A percentile compares a stretch with the other conserved stretches of the same genome.
phyloP scores from a whole-genome alignment of 2,888 invertebrate species.

The Hyles lineata region DNA sequence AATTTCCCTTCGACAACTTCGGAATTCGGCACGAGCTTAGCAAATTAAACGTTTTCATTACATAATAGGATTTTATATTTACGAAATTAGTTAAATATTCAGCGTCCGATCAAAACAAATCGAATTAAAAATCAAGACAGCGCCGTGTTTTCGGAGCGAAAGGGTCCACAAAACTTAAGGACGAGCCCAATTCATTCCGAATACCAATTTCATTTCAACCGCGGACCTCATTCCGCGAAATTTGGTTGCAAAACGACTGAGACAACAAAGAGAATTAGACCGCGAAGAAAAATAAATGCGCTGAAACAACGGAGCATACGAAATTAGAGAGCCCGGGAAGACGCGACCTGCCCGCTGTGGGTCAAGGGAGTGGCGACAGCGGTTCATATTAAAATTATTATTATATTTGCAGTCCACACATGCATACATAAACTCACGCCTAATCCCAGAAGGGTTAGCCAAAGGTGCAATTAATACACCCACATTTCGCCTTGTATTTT shows the following conservation, averaged over 20 bases:
- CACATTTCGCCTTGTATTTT: too few species aligned
- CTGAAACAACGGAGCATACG: constrained; percentile 78
- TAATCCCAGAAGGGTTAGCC: too few species aligned
- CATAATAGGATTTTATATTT: constrained; percentile 32
- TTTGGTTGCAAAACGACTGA: constrained; percentile 82
- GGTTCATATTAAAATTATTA: constrained; percentile 26
- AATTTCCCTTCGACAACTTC: constrained; percentile 2
- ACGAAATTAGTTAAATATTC: constrained; percentile 58
- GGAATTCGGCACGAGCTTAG: neutral
- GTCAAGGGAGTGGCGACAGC: neutral
- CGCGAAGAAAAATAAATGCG: constrained; percentile 83
- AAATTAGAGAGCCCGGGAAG: constrained; percentile 69
- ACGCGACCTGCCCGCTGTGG: constrained; percentile 45
- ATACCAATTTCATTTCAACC: constrained; percentile 81
- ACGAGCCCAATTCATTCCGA: constrained; percentile 75
- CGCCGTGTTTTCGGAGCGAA: constrained; percentile 50
- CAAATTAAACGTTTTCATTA: constrained; percentile 10
- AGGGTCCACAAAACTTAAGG: constrained; percentile 62
- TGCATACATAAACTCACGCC: neutral
- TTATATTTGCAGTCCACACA: constrained; percentile 20
- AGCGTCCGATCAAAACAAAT: constrained; percentile 57
- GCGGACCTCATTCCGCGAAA: constrained; percentile 79
- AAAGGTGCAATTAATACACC: too few species aligned
- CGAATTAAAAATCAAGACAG: constrained; percentile 75
- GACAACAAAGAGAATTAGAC: constrained; percentile 83